phyloP scores from a whole-genome alignment of 1,140 invertebrate species.

The Panagrolaimus sp. region DNA sequence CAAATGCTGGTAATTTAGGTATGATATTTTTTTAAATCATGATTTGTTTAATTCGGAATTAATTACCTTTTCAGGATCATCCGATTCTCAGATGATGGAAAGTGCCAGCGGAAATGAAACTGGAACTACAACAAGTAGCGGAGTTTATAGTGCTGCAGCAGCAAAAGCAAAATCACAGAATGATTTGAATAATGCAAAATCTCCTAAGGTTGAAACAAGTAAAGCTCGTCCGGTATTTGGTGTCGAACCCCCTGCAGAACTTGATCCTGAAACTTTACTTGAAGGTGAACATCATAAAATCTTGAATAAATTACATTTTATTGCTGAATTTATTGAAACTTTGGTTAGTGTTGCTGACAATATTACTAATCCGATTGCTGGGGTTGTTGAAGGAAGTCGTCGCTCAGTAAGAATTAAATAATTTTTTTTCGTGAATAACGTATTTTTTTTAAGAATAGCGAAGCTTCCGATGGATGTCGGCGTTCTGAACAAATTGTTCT shows the following conservation, averaged over 20 bases:
- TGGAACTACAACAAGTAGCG: slow-evolving; percentile 31
- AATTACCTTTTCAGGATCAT: slow-evolving; percentile 45
- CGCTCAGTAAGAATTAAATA: slow-evolving; percentile 30
- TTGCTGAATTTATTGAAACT: slow-evolving; percentile 80
- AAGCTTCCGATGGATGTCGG: slow-evolving; percentile 60
- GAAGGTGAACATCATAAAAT: slow-evolving; percentile 89
- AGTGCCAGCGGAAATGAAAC: slow-evolving; percentile 37
- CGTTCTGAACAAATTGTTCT: slow-evolving; percentile 84
- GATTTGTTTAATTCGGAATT: no score
- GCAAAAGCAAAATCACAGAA: background rate
- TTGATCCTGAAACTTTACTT: slow-evolving; percentile 87
- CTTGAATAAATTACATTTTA: slow-evolving; percentile 84
- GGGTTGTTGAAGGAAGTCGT: slow-evolving; percentile 45
- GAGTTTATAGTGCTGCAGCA: slow-evolving; percentile 25
- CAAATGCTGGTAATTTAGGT: slow-evolving; percentile 30
- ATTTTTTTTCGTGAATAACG: no score
- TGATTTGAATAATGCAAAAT: slow-evolving; percentile 6
- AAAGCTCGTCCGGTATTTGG: slow-evolving; percentile 15
- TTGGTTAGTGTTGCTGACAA: slow-evolving; percentile 76
- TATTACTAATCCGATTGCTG: slow-evolving; percentile 67
- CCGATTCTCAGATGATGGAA: slow-evolving; percentile 49
- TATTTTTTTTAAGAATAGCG: background rate
- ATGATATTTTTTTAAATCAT: slow-evolving; percentile 18
- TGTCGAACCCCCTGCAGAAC: slow-evolving; percentile 67
- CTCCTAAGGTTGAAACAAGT: background rate